These are phyloP conservation scores for Euura lappo DNA, from an alignment of 1,140 invertebrate genomes.

Conservation along the genomic window DNA sequence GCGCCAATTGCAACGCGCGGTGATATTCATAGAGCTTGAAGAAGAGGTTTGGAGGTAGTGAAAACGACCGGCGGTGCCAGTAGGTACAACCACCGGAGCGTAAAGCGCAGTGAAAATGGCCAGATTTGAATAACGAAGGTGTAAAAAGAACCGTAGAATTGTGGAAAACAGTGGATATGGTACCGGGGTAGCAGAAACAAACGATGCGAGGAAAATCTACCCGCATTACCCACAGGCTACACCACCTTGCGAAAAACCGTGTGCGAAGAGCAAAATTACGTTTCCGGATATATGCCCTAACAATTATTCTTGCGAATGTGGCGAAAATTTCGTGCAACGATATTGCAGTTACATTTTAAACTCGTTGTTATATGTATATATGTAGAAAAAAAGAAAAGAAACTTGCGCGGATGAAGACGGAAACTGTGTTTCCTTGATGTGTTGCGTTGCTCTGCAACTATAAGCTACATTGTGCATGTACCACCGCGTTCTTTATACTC, in stretches of 20 bases:
- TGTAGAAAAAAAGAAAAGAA: background rate
- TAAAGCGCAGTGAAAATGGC: background rate
- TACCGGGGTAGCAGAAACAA: background rate
- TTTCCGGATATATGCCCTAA: too few species aligned
- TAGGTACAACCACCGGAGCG: background rate
- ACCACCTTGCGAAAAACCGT: too few species aligned
- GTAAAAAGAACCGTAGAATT: background rate
- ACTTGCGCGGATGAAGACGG: background rate
- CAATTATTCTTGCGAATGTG: too few species aligned
- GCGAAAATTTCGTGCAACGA: too few species aligned
- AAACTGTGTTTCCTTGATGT: background rate
- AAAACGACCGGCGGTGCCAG: background rate
- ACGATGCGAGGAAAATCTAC: background rate
- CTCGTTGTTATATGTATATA: too few species aligned
- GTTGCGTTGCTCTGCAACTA: background rate
- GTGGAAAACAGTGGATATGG: background rate
- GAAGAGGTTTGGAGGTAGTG: background rate
- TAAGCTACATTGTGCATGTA: background rate
- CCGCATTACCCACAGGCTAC: background rate
- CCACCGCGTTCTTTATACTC: background rate
- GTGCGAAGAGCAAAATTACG: too few species aligned
- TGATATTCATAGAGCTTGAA: background rate
- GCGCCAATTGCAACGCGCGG: too few species aligned
- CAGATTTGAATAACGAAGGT: constrained; percentile 5
- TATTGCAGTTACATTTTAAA: too few species aligned